phyloP scores from a whole-genome alignment of 2,888 invertebrate genomes.

The Alviniconcha strummeri region DNA sequence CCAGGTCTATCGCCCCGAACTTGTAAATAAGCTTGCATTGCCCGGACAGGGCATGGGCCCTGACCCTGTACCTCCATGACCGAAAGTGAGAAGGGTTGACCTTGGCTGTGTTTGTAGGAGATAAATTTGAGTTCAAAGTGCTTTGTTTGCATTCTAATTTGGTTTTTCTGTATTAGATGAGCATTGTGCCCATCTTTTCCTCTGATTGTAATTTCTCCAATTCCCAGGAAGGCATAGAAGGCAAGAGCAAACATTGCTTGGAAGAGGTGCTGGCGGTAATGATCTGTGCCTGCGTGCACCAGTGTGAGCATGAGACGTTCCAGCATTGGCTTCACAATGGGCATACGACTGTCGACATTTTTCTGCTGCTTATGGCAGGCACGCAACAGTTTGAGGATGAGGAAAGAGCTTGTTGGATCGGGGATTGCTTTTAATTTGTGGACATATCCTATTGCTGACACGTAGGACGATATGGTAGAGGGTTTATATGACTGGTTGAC shows the following conservation, averaged over 20 bases:
- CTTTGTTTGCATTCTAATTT: too few species aligned
- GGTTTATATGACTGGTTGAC: neutral
- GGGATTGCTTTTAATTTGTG: neutral
- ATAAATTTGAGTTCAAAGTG: neutral
- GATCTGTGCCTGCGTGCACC: neutral
- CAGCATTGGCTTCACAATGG: neutral
- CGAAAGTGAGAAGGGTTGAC: neutral
- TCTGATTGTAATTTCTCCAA: neutral
- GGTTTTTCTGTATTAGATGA: neutral
- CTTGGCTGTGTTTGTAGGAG: neutral
- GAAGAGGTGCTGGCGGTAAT: neutral
- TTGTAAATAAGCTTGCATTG: neutral
- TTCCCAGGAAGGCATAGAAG: neutral
- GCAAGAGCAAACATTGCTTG: neutral
- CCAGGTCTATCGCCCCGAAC: neutral
- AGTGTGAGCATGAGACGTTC: neutral
- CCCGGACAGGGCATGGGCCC: neutral
- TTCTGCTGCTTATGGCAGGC: slow-evolving; percentile 2
- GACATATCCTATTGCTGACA: neutral
- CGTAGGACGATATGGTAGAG: neutral
- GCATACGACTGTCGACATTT: too few species aligned
- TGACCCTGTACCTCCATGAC: neutral
- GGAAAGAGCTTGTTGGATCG: neutral
- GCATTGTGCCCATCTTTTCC: neutral
- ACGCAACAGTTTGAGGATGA: neutral